phyloP scores from a whole-genome alignment of 2,113 vertebrate genomes.

The Phrynocephalus versicolor region DNA sequence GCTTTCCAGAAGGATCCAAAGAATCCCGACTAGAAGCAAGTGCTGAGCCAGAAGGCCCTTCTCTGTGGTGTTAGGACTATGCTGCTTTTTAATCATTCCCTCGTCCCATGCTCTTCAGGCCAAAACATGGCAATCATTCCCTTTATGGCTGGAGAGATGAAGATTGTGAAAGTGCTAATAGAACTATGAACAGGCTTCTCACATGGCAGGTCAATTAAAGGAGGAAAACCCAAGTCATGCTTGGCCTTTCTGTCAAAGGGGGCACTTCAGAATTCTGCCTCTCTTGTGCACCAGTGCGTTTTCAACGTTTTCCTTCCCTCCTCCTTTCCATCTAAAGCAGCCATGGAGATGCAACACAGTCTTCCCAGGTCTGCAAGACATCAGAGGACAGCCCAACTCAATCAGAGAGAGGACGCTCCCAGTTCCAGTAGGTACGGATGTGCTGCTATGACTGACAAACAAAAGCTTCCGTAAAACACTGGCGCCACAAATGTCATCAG shows the following conservation, averaged over 20 bases:
- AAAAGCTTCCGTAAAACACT: background rate
- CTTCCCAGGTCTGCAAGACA: background rate
- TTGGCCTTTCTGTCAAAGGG: background rate
- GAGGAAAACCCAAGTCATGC: background rate
- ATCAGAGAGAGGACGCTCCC: accelerated
- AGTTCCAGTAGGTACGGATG: no score
- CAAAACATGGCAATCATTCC: background rate
- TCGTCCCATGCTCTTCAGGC: background rate
- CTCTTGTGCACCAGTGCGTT: accelerated
- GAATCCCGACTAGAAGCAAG: background rate
- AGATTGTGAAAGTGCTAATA: background rate
- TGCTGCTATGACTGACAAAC: no score
- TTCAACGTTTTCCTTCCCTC: background rate
- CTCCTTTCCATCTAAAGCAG: background rate
- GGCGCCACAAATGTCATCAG: accelerated
- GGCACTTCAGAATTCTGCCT: background rate
- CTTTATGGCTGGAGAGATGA: background rate
- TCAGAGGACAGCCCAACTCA: background rate
- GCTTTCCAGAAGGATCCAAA: background rate
- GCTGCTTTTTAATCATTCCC: background rate
- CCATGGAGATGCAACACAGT: accelerated
- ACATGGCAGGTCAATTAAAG: background rate
- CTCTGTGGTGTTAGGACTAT: no score
- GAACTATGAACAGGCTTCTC: background rate
- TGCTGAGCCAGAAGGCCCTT: background rate